Base-by-base conservation (phyloP, 1,140 invertebrate genomes). In the Drosophila asahinai region DNA sequence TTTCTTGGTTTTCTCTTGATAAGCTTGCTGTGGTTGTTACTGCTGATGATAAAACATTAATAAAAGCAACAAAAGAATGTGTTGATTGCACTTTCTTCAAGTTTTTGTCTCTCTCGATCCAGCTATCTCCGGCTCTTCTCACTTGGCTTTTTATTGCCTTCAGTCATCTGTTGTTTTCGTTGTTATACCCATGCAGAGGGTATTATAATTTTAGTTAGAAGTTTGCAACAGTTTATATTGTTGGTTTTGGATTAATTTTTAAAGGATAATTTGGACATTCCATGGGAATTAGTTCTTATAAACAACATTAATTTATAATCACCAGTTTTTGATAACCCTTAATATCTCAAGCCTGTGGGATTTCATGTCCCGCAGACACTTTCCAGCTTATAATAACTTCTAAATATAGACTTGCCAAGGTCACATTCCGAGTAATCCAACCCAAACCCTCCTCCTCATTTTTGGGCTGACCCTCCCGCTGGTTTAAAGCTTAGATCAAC, bases 71-170 rank as follows among this genome's bases (percentile, higher is more conserved):
- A 42, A 30, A 36, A 22, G 65, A 47, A 61, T 74, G 62, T 80
- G 68, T 67, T 74, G 77, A 80, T 68, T 74, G 58, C 62, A 80
- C 77, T 80, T 80, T 80, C 77, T 80, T 66, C 42, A 63, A 47
- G 30, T 38, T 27, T 57, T n/a, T 60, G n/a, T 48, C 42, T 70
- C 64, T 70, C 27, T 70, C 36, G 40, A 27, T n/a, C 12, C 25
- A 48, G 54, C 51, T 63, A 66, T 51, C 61, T 76, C 72, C 72
- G 72, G 42, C 25, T 66, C 19, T 57, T 52, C 49, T 43, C 30
- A 33, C 63, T 33, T 66, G 65, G 15, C 36, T 66, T 66, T 61
- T 67, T 67, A 65, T 67, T 67, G 47, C 52, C 63, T 68, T 52
- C 22, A 43, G 57, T 52, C 15, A 45, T 52, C 36, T 54, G 42